A percentile compares a stretch with the other conserved stretches of the same genome.
Conservation (phyloP, 2,113 vertebrate species). For the Brienomyrus longianalis region DNA sequence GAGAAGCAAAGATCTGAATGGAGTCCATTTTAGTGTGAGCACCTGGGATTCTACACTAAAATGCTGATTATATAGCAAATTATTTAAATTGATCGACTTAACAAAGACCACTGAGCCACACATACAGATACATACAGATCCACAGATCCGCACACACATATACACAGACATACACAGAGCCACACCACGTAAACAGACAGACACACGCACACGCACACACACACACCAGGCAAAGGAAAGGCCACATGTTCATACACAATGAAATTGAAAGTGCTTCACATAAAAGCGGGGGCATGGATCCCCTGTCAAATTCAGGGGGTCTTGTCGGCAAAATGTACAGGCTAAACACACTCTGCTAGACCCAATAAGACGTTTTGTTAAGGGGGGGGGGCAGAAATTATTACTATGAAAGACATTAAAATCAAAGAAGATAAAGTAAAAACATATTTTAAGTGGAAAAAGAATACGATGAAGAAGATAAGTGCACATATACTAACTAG, state of each 20-base stretch:
- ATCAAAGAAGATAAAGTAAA: not conserved
- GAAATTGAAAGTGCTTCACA: not conserved
- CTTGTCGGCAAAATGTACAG: not conserved
- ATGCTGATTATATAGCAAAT: not conserved
- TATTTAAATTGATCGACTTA: not conserved
- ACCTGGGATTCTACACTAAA: not conserved
- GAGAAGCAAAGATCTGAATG: not conserved
- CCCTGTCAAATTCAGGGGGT: not conserved
- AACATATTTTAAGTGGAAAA: not conserved
- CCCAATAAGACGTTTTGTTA: not conserved
- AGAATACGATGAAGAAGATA: not conserved
- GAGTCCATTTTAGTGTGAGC: not conserved
- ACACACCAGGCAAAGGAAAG: not conserved
- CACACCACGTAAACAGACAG: not conserved
- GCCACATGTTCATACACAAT: not conserved
- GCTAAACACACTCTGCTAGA: not conserved
- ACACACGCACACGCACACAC: not conserved
- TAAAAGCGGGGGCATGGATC: not conserved
- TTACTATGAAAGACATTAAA: not conserved
- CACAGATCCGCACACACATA: not conserved
- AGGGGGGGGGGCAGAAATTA: not conserved
- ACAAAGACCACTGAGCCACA: not conserved
- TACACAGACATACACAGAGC: conserved; percentile 1
- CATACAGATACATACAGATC: not conserved
- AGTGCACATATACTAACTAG: not conserved